phyloP scores from a whole-genome alignment of 2,113 vertebrate species.

The Symphodus melops region DNA sequence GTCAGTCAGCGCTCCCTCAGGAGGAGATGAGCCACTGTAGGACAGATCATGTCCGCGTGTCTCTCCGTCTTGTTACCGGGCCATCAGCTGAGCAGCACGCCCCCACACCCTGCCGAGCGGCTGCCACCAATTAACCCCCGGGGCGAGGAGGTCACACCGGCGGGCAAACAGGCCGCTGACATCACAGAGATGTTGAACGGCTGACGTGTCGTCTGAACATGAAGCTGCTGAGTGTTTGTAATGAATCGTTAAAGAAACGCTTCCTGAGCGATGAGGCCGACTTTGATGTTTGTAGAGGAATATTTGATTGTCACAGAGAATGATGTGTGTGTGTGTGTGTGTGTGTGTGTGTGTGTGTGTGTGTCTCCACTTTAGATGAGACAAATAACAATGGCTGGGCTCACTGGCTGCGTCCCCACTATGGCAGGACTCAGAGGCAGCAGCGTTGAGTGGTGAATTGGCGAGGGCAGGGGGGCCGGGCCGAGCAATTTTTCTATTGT shows the following conservation, averaged over 20 bases:
- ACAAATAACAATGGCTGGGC: slow-evolving; percentile 62
- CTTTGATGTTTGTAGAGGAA: slow-evolving; percentile 56
- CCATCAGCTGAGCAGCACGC: slow-evolving; percentile 60
- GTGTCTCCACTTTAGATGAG: slow-evolving; percentile 55
- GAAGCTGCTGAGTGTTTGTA: slow-evolving; percentile 17
- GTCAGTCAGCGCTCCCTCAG: slow-evolving; percentile 57
- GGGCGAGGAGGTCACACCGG: slow-evolving; percentile 30
- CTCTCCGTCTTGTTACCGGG: slow-evolving; percentile 58
- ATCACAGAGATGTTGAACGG: slow-evolving; percentile 30
- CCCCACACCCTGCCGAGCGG: slow-evolving; percentile 57
- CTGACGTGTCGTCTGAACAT: slow-evolving; percentile 43
- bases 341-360: slow-evolving; percentile 24
- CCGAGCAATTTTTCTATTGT: slow-evolving; percentile 72
- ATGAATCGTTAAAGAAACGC: slow-evolving; percentile 37
- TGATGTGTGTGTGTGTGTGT: slow-evolving; percentile 27
- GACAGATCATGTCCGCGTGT: slow-evolving; percentile 41
- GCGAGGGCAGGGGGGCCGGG: slow-evolving; percentile 48
- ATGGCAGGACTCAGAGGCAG: slow-evolving; percentile 56
- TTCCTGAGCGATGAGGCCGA: slow-evolving; percentile 43
- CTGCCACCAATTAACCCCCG: slow-evolving; percentile 77
- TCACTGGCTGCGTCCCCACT: slow-evolving; percentile 54
- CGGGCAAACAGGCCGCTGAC: slow-evolving; percentile 24
- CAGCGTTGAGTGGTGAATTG: slow-evolving; percentile 47
- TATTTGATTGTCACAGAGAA: slow-evolving; percentile 41
- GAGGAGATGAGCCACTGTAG: slow-evolving; percentile 18